These are phyloP conservation scores for Flexamia atlantica DNA, from an alignment of 2,888 invertebrate genomes.

Conservation along the genomic window DNA sequence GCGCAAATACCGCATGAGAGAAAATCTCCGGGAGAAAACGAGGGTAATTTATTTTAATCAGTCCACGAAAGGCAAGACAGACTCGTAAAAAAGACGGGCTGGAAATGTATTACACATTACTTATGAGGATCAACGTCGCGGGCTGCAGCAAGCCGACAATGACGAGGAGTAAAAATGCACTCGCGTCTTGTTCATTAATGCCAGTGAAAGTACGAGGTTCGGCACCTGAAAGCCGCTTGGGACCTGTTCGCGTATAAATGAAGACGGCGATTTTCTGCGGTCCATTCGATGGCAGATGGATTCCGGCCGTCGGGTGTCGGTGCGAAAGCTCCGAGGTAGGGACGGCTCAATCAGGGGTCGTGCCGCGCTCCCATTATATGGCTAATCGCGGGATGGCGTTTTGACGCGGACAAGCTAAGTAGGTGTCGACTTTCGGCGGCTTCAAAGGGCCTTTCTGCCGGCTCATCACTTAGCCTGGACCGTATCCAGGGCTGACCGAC, in stretches of 20 bases:
- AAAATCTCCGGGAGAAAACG: constrained; percentile 13
- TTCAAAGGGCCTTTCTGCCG: constrained; percentile 49
- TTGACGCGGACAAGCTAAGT: constrained; percentile 57
- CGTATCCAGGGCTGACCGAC: constrained; percentile 24
- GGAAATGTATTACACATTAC: constrained; percentile 37
- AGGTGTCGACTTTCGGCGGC: constrained; percentile 57
- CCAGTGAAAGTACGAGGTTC: constrained; percentile 37
- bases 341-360: constrained; percentile 35
- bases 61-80: constrained; percentile 29
- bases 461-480: constrained; percentile 46
- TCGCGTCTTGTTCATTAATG: constrained; percentile 47
- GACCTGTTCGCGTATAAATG: background rate
- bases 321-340: constrained; percentile 18
- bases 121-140: constrained; percentile 32
- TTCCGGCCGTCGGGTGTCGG: constrained; percentile 26
- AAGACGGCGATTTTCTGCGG: constrained; percentile 38
- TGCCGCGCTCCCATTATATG: constrained; percentile 34
- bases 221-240: background rate
- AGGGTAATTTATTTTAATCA: constrained; percentile 42
- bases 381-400: constrained; percentile 55
- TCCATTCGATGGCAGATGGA: constrained; percentile 29
- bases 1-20: constrained; percentile 15
- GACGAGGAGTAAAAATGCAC: constrained; percentile 28
- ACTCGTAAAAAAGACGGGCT: background rate
- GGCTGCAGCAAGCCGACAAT: background rate